Evolutionary conservation across 2,888 invertebrate genomes (phyloP).

Genomic region (Tanytarsus gracilentus): DNA sequence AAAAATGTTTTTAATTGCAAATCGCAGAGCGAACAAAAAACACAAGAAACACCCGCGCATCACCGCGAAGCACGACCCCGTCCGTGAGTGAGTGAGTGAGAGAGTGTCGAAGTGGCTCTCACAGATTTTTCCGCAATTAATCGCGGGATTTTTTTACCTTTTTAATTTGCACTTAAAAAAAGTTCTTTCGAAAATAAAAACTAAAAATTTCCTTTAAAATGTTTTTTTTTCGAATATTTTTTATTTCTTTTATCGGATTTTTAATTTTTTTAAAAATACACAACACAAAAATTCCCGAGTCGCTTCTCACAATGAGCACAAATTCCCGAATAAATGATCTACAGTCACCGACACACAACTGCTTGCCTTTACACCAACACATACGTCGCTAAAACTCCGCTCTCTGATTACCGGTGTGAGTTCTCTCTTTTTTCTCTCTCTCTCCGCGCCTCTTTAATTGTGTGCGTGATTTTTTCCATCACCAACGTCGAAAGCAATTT

Average conservation of each 20-base stretch:
- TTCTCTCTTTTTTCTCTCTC: no score
- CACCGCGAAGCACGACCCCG: not conserved
- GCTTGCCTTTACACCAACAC: no score
- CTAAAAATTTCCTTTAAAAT: constrained; percentile 1
- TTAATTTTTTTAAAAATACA: constrained; percentile 21
- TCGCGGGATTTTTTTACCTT: no score
- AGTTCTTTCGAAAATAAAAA: not conserved
- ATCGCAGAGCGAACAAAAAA: constrained; percentile 15
- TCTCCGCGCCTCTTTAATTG: constrained; percentile 1
- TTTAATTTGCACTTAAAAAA: not conserved
- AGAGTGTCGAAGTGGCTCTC: not conserved
- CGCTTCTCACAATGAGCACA: constrained; percentile 28
- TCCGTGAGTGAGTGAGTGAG: not conserved
- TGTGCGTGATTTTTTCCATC: constrained; percentile 5
- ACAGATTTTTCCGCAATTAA: not conserved
- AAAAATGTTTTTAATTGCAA: constrained; percentile 18
- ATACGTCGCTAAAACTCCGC: not conserved
- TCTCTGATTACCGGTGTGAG: no score
- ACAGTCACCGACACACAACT: constrained; percentile 1
- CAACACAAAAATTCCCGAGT: constrained; percentile 28
- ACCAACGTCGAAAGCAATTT: no score
- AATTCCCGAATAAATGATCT: constrained; percentile 28
- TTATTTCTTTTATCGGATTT: constrained; percentile 11
- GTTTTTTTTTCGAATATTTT: not conserved
- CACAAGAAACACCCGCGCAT: constrained; percentile 25